A percentile compares a stretch with the other conserved stretches of the same genome.
These are phyloP conservation scores for human (Homo sapiens) DNA, from an alignment of 2,113 vertebrate genomes.

Conservation along the genomic window DNA sequence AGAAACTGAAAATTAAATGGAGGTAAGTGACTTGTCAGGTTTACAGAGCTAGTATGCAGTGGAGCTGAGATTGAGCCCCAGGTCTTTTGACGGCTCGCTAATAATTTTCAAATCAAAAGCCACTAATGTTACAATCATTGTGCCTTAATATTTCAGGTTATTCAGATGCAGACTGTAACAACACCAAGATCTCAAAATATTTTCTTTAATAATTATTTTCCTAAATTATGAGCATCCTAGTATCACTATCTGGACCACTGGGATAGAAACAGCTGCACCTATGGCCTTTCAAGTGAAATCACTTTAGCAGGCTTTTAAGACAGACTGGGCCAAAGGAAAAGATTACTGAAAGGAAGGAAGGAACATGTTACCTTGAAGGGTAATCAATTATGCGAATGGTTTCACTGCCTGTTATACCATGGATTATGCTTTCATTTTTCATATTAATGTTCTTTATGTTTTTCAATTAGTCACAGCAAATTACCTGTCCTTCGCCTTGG, in stretches of 20 bases:
- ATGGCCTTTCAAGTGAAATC: constrained; percentile 37
- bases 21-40: constrained; percentile 33
- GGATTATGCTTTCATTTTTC: constrained; percentile 81
- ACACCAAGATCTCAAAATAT: not conserved
- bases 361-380: constrained; percentile 39
- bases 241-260: not conserved
- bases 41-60: not conserved
- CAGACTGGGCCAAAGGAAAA: not conserved
- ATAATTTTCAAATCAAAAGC: not conserved
- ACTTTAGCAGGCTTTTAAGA: constrained; percentile 45
- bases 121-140: not conserved
- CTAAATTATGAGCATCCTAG: not conserved
- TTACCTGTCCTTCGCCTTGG: constrained; percentile 80
- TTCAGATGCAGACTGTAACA: not conserved
- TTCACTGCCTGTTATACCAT: constrained; percentile 71
- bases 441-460: constrained; percentile 83
- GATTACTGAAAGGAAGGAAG: constrained; percentile 4
- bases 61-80: not conserved
- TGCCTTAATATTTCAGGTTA: constrained; percentile 18
- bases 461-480: constrained; percentile 86
- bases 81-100: not conserved
- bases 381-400: constrained; percentile 49
- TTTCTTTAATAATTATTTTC: constrained; percentile 37
- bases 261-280: not conserved
- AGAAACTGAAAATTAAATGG: not conserved